Evolutionary conservation across 2,888 invertebrate genomes (phyloP), one percentile per base, ranked within the genome.

Genomic region (Drosophila nigritarsus): DNA sequence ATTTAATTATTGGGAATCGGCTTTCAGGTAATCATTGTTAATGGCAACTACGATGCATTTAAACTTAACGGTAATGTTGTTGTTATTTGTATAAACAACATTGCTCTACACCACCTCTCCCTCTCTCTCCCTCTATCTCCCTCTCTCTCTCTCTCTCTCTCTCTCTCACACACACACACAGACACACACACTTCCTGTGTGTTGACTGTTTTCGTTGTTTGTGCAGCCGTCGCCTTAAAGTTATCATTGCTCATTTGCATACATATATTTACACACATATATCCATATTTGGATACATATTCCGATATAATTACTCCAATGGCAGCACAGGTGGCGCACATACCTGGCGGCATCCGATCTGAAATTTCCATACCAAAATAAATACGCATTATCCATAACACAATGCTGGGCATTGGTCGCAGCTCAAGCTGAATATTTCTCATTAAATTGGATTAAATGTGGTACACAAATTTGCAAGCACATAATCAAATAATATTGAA

Each of bases 1-100:
- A 87, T 87, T 87, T 87, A 87, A 90, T 87, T 87, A 87, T 90
- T 87, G 90, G 85, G 84, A 89, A 87, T 87, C 90, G 90, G 90
- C 89, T 89, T 90, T 87, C 87, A 82, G 87, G 87, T 89, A 87
- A 90, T 87, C 82, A 87, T 90, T 87, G 89, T 87, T 90, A 87
- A 87, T 87, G 89, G 88, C 90, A 89, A 87, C 89, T 82, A 72
- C 85, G 85, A 78, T 77, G 87, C 85, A 82, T 89, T 85, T 89
- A 89, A 85, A 84, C 85, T 89, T 82, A 75, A 84, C 78, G 54
- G 61, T 64, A 55, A 69, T 79, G 18, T 59, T 50, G 38, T 68
- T 65, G 66, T 63, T 69, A 42, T 71, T 75, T 36, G 48, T 58
- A 50, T 32, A 45, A 45, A 45, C 45, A 45, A 45, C 45, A 45